phyloP scores from a whole-genome alignment of 2,888 invertebrate species.

The Zhengitettix transpicula region DNA sequence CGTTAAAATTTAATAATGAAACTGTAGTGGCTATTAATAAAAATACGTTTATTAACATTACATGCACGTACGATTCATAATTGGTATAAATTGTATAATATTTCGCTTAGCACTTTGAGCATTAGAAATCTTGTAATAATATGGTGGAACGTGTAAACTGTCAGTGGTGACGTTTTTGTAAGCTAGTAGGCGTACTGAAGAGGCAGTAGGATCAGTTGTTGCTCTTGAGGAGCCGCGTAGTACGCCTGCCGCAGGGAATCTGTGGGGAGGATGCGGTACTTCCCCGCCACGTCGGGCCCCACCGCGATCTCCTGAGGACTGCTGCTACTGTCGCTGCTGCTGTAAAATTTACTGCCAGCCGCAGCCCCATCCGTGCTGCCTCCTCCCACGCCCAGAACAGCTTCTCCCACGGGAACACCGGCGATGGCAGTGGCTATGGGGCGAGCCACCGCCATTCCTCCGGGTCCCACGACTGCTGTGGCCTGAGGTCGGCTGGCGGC shows the following conservation, averaged over 20 bases:
- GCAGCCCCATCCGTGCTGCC: not conserved
- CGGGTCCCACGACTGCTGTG: constrained; percentile 50
- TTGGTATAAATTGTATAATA: too few relatives aligned
- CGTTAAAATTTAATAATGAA: too few relatives aligned
- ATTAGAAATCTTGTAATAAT: too few relatives aligned
- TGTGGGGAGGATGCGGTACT: constrained; percentile 4
- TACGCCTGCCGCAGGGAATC: not conserved
- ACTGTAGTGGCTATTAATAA: too few relatives aligned
- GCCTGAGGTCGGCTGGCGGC: constrained; percentile 55
- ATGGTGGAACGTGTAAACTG: too few relatives aligned
- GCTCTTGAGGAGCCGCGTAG: not conserved
- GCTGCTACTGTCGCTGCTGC: not conserved
- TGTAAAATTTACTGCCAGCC: not conserved
- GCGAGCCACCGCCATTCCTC: constrained; percentile 50
- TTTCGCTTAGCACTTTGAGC: too few relatives aligned
- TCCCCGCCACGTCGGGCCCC: constrained; percentile 1
- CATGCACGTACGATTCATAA: too few relatives aligned
- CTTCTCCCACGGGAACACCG: constrained; percentile 40
- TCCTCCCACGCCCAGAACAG: constrained; percentile 20
- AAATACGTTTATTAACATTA: too few relatives aligned
- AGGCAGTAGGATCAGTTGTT: too few relatives aligned
- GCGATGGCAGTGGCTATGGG: constrained; percentile 61
- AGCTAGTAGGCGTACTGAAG: too few relatives aligned
- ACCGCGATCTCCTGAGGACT: constrained; percentile 1
- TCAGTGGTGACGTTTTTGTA: too few relatives aligned